Base-by-base conservation (phyloP, 2,797 vertebrate species). In the Momotus momota region DNA sequence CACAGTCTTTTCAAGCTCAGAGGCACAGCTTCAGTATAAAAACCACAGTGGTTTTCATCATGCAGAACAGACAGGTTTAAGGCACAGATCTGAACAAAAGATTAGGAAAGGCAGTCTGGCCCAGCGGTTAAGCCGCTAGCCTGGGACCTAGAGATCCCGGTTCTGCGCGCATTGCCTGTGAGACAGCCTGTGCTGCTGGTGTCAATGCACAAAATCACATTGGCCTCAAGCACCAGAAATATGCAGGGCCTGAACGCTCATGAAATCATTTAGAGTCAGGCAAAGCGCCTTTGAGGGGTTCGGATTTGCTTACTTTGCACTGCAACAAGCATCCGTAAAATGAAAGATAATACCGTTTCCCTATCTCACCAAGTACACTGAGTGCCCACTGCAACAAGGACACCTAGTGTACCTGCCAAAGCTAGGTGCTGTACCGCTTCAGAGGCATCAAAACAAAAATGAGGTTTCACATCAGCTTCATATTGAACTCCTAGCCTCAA, bases 51-150 rank as follows among this genome's bases (percentile, higher is more conserved):
- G 14, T 87, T 94, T 86, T 82, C 60, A 33, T 88, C 62, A 22
- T 10, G 31, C 60, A 92, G 64, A 93, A 64, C 49, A 93, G 84
- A 80, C 72, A 88, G 93, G 75, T 93, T 95, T 93, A 82, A 95
- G 73, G 49, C 51, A 85, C 52, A 73, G 64, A 94, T 92, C 74
- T 54, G 66, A 91, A 82, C 67, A 67, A 40, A 75, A 72, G 66
- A 81, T 95, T 82, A 75, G 86, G 62, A 84, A 86, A 70, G 41
- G 26, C 71, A 87, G 67, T 18, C 55, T 87, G 60, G 55, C 67
- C 74, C 86, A 61, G 71, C 1, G 2, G 66, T 75, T 82, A 88
- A 88, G 73, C 83, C 83, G 52, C 60, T 21, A 81, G 55, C 71
- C 55, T 54, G 65, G 41, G 35, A 80, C 79, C 45, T n/a, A 77